Conservation (phyloP, 2,113 vertebrate genomes). For the Pontoporia blainvillei region DNA sequence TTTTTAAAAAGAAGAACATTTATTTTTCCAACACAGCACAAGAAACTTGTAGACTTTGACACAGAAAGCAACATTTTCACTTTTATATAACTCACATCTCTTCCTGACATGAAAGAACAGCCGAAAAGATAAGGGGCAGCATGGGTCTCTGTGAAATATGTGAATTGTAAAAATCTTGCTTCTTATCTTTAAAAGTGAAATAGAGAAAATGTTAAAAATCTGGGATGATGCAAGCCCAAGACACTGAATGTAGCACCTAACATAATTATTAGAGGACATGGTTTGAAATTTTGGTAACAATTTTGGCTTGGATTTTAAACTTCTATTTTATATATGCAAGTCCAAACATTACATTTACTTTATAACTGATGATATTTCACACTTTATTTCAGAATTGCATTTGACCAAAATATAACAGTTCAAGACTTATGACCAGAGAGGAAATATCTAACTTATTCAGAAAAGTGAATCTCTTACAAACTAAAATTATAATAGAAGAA, state of each 20-base stretch:
- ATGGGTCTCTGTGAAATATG: background rate
- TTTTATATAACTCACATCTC: background rate
- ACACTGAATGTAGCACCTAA: background rate
- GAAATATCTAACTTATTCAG: background rate
- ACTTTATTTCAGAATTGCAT: slow-evolving; percentile 38
- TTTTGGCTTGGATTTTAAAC: slow-evolving; percentile 18
- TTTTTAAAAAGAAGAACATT: slow-evolving; percentile 17
- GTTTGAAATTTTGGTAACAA: background rate
- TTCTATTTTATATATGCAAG: background rate
- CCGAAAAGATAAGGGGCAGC: background rate
- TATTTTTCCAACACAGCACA: background rate
- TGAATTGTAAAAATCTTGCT: background rate
- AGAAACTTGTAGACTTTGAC: background rate
- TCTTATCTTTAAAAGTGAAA: background rate
- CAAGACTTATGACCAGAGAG: slow-evolving; percentile 5
- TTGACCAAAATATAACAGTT: background rate
- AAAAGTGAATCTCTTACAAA: background rate
- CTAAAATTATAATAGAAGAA: background rate
- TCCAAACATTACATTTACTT: background rate
- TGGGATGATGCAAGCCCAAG: background rate
- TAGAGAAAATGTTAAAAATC: background rate
- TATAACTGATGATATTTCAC: background rate
- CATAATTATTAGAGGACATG: background rate
- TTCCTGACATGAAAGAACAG: background rate
- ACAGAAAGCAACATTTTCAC: background rate